Percentiles rank a stretch among this genome's conserved stretches.
phyloP scores from a whole-genome alignment of 2,888 invertebrate genomes.

The Ectropis crepuscularia region DNA sequence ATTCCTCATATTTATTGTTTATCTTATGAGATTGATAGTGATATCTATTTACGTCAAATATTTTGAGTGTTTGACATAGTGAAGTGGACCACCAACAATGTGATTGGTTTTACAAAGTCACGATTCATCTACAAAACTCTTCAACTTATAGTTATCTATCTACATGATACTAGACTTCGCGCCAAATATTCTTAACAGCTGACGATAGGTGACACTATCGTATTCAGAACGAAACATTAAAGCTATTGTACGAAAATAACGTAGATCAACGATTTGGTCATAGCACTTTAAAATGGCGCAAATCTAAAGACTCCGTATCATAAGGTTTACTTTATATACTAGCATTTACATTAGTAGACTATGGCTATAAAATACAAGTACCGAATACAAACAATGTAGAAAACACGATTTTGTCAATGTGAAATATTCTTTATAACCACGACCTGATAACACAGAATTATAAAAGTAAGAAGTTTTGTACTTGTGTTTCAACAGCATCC shows the following conservation, averaged over 20 bases:
- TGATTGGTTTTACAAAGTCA: neutral
- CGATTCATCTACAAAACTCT: neutral
- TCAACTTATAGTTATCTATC: neutral
- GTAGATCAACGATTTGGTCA: too few species aligned
- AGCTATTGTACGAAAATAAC: too few species aligned
- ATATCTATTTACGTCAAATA: neutral
- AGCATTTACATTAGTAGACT: too few species aligned
- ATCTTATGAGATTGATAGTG: neutral
- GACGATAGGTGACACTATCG: too few species aligned
- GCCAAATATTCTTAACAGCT: too few species aligned
- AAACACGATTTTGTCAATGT: neutral
- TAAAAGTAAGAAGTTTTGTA: neutral
- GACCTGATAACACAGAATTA: slow-evolving; percentile 2
- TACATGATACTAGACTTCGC: neutral
- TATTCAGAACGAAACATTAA: too few species aligned
- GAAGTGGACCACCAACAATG: slow-evolving; percentile 18
- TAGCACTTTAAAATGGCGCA: too few species aligned
- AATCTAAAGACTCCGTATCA: too few species aligned
- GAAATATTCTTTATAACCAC: neutral
- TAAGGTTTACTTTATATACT: too few species aligned
- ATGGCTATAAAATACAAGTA: too few species aligned
- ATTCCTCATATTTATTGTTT: too few species aligned
- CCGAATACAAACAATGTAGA: neutral
- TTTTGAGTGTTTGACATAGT: neutral
- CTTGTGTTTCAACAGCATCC: neutral